Evolutionary conservation across 1,140 invertebrate genomes (phyloP), one percentile per base, ranked within the genome.

Genomic region (fruit fly (Drosophila melanogaster)): DNA sequence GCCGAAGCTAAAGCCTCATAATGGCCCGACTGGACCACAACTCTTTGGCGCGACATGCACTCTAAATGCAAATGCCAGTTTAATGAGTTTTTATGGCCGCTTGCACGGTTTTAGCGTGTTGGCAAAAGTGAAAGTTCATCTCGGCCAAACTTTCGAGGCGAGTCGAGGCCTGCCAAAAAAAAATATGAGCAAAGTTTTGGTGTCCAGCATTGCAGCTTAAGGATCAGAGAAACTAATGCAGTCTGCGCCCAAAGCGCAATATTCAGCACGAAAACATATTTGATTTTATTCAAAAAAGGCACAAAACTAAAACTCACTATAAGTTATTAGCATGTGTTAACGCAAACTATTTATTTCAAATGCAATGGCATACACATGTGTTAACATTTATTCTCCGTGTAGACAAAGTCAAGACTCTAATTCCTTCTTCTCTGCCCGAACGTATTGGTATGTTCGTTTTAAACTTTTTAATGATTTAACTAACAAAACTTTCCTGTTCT

Each of bases 391-490:
- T 35, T 37, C 43, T n/a, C 60, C 14, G 64, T 67, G 64, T 66
- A 67, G 8, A 30, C 24, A 54, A 35, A 54, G 14, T 47, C 50
- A 56, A 47, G 10, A 37, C 43, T 53, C 41, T 11, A 40, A 0
- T 30, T 35, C 26, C 26, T 19, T 24, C 15, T 5, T 15, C 35
- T 33, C 22, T 19, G 3, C 15, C 26, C 40, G 6, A 17, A 15
- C 41, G 41, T 40, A 79, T 81, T 77, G 81, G 75, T 76, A 65
- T 84, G 80, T 61, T 77, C 60, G 66, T 72, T 77, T 81, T 83
- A 91, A 91, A 91, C 90, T 91, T 91, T 90, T 91, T 91, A 91
- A 91, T 91, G 90, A 91, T 91, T 91, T 91, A 91, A 91, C 90
- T 91, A 91, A 91, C 85, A 73, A 83, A 91, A 91, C 69, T 91